phyloP scores from a whole-genome alignment of 2,113 vertebrate genomes.

The Mustelus asterias region DNA sequence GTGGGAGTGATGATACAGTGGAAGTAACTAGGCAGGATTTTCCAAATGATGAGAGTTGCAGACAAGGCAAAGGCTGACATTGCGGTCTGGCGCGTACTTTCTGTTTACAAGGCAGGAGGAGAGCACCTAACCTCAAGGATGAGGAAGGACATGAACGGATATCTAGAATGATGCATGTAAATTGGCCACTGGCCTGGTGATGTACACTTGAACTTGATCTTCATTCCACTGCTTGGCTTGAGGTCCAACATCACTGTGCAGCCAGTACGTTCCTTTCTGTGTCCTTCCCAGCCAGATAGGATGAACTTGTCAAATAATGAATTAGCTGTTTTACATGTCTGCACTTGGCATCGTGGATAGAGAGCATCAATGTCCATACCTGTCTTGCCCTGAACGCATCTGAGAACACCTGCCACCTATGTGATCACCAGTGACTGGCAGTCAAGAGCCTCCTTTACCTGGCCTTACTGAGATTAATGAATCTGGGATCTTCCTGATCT shows the following conservation, averaged over 20 bases:
- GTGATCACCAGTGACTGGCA: not conserved
- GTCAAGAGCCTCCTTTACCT: not conserved
- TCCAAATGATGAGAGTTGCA: not conserved
- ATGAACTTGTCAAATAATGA: not conserved
- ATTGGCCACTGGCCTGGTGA: too few relatives aligned
- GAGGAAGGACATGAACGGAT: not conserved
- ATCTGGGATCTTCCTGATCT: not conserved
- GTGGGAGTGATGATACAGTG: too few relatives aligned
- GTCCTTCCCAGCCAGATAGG: too few relatives aligned
- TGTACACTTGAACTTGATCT: not conserved
- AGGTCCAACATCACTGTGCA: not conserved
- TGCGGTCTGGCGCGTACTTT: too few relatives aligned
- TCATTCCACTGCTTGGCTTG: not conserved
- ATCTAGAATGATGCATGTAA: not conserved
- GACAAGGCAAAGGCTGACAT: not conserved
- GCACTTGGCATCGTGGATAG: not conserved
- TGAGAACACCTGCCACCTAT: too few relatives aligned
- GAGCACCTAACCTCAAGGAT: too few relatives aligned
- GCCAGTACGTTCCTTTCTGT: not conserved
- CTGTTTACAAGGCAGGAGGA: too few relatives aligned
- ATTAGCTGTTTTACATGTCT: not conserved
- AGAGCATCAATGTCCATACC: not conserved
- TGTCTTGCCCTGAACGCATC: too few relatives aligned
- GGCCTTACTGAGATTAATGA: not conserved
- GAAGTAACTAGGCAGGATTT: not conserved